phyloP scores from a whole-genome alignment of 1,140 invertebrate species.

The Drosophila sp. region DNA sequence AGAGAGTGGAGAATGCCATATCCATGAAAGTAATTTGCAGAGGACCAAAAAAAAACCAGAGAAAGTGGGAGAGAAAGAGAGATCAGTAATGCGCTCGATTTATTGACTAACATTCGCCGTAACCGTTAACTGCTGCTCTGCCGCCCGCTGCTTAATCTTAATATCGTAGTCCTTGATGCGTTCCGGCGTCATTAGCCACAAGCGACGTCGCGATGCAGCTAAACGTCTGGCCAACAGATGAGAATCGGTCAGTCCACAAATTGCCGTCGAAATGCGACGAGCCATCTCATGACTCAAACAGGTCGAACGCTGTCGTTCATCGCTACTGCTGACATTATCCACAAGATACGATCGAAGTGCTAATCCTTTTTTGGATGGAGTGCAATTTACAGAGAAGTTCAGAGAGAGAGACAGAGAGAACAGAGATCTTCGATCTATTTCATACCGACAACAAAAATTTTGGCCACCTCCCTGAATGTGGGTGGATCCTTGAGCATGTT shows the following conservation, averaged over 20 bases:
- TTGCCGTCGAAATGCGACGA: conserved; percentile 30
- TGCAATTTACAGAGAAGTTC: background rate
- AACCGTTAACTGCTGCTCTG: background rate
- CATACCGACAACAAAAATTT: conserved; percentile 50
- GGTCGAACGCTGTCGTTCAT: conserved; percentile 26
- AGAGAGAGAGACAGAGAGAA: background rate
- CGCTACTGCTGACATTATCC: background rate
- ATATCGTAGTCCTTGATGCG: conserved; percentile 36
- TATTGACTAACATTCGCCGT: conserved; percentile 7
- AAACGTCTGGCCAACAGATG: background rate
- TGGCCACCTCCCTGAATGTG: conserved; percentile 36
- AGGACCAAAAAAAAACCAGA: conserved; percentile 60
- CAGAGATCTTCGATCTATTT: background rate
- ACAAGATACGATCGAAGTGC: conserved; percentile 40
- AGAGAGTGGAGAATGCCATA: conserved; percentile 27
- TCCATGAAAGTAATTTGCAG: conserved; percentile 50
- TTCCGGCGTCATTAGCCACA: conserved; percentile 31
- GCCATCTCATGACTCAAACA: conserved; percentile 42
- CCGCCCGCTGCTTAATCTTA: conserved; percentile 3
- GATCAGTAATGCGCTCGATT: background rate
- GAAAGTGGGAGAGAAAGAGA: conserved; percentile 36
- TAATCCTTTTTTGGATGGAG: conserved; percentile 15
- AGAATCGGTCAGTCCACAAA: conserved; percentile 8
- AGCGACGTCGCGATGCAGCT: conserved; percentile 11
- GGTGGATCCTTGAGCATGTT: conserved; percentile 46